Percentiles rank a stretch among this genome's conserved stretches.
Evolutionary conservation across 2,888 invertebrate species (phyloP).

Genomic region (Alviniconcha strummeri): DNA sequence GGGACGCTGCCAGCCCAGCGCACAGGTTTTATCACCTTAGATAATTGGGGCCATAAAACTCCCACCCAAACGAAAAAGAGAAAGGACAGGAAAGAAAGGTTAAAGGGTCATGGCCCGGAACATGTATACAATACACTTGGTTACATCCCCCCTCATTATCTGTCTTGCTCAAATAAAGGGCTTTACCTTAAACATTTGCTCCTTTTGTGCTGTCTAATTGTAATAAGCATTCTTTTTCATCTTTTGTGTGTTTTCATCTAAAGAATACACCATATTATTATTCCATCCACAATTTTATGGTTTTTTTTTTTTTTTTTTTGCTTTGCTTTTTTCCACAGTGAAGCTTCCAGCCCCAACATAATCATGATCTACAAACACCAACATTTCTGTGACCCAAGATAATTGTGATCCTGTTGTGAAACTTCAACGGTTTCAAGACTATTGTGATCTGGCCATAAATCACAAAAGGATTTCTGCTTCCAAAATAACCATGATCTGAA

Average conservation of each 20-base stretch:
- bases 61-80: too few species aligned
- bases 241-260: not conserved
- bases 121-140: too few species aligned
- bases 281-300: too few species aligned
- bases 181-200: not conserved
- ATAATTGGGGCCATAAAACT: too few species aligned
- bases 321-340: slow-evolving; percentile 8
- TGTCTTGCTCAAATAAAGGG: not conserved
- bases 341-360: slow-evolving; percentile 9
- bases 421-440: not conserved
- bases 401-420: not conserved
- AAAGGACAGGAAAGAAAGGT: too few species aligned
- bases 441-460: not conserved
- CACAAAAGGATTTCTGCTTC: not conserved
- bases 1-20: too few species aligned
- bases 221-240: not conserved
- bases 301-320: not conserved
- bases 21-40: too few species aligned
- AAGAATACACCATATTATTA: not conserved
- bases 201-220: not conserved
- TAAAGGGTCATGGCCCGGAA: too few species aligned
- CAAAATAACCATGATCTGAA: too few species aligned
- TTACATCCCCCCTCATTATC: too few species aligned
- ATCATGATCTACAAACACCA: not conserved
- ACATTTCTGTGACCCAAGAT: not conserved